Base-by-base conservation (phyloP, 2,888 invertebrate genomes). In the Eristalis intricaria region DNA sequence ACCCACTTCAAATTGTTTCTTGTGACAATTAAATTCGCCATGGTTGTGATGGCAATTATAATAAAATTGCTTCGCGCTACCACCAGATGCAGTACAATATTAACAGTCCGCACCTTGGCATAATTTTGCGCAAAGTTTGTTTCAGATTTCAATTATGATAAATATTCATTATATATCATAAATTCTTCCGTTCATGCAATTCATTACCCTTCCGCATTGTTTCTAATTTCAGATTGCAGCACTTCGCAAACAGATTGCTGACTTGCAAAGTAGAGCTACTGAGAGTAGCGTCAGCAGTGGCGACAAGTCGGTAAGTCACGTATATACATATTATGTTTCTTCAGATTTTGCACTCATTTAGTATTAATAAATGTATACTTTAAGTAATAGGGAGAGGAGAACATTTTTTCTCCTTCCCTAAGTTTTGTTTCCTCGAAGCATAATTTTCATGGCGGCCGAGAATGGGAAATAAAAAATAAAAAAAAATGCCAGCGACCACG, bases 191-290 rank as follows among this genome's bases (percentile, higher is more conserved):
- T 60, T 60, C 61, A 68, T 56, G 56, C 43, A 70, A 65, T 76
- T 43, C 58, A n/a, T 35, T 32, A 68, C 61, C 40, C 60, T 68
- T 40, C 19, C 26, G 11, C 35, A n/a, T 69, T 26, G n/a, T 29
- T 85, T 90, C 75, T 76, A 63, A 69, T 90, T 91, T 71, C 91
- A 93, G 93, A 93, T 93, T 90, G 90, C 90, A 69, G 88, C 91
- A 71, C 91, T 93, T 74, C 91, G 92, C 64, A 92, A 92, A 88
- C 93, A 93, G 89, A 91, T 93, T 89, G 89, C 90, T 64, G 91
- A 92, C 65, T 89, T 93, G 40, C 92, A 92, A 89, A 91, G 89
- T 56, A 91, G 73, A 71, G 73, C 68, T 32, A 73, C 79, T 15
- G 79, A 92, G 89, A 89, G 89, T 60, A 90, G 89, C 81, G 90